Evolutionary conservation across 2,797 vertebrate genomes (phyloP).

Genomic region (Sylvia borin): DNA sequence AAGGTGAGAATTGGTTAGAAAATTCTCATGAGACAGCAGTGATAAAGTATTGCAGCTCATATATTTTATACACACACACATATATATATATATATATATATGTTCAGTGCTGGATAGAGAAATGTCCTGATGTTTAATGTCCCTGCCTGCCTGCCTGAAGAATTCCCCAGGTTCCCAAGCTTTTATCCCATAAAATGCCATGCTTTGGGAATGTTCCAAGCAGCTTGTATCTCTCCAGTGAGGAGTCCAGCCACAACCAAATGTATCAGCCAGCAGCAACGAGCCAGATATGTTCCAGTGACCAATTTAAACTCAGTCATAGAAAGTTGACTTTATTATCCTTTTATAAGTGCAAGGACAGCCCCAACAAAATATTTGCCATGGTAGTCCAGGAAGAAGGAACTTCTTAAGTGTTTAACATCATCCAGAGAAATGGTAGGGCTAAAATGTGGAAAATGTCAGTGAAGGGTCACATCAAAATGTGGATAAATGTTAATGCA

Average conservation of each 20-base stretch:
- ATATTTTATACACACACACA: too few relatives aligned
- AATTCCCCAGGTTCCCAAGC: not conserved
- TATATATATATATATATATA: too few relatives aligned
- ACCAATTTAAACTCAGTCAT: not conserved
- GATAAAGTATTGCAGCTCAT: not conserved
- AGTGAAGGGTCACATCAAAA: not conserved
- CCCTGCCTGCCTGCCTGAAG: not conserved
- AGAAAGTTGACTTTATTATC: not conserved
- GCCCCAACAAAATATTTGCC: not conserved
- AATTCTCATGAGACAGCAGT: not conserved
- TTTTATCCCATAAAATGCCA: not conserved
- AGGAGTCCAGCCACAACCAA: not conserved
- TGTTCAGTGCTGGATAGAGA: not conserved
- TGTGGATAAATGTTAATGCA: not conserved
- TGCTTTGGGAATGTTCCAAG: not conserved
- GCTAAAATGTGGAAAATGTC: not conserved
- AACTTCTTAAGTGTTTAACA: not conserved
- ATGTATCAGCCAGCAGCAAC: not conserved
- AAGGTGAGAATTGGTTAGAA: not conserved
- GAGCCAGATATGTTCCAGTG: not conserved
- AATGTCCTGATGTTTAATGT: not conserved
- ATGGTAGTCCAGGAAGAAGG: not conserved
- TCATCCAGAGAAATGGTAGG: not conserved
- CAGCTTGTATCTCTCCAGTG: not conserved
- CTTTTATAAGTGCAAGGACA: not conserved